A percentile compares a stretch with the other conserved stretches of the same genome.
Conservation (phyloP, 92 coral and sea anemone genomes). For the Actinostola sp. region DNA sequence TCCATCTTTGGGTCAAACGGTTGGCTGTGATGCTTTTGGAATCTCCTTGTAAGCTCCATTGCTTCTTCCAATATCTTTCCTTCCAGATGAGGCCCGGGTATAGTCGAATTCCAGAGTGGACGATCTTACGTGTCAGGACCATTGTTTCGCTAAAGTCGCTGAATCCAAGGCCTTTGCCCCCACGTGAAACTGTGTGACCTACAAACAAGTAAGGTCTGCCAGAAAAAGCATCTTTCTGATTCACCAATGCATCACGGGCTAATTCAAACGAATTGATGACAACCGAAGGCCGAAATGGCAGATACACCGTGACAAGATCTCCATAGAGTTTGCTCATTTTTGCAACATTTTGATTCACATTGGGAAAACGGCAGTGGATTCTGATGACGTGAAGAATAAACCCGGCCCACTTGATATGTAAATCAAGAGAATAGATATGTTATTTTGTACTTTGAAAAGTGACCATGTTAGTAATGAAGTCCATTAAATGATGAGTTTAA, state of each 20-base stretch:
- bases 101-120: conserved; percentile 70
- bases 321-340: conserved; percentile 71
- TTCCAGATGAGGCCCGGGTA: conserved; percentile 50
- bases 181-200: conserved; percentile 54
- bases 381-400: too few species aligned
- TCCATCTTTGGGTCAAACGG: conserved; percentile 63
- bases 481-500: too few species aligned
- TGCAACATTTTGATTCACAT: too few species aligned
- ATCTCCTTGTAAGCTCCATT: conserved; percentile 48
- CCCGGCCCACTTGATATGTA: too few species aligned
- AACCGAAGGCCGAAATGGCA: conserved; percentile 62
- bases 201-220: conserved; percentile 74
- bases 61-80: conserved; percentile 63
- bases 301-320: conserved; percentile 58
- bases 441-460: too few species aligned
- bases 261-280: conserved; percentile 65
- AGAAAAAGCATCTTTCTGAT: conserved; percentile 64
- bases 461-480: too few species aligned
- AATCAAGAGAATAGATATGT: too few species aligned
- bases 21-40: conserved; percentile 34
- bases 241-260: conserved; percentile 80
- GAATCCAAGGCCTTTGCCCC: conserved; percentile 64
- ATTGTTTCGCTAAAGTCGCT: conserved; percentile 59
- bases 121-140: conserved; percentile 57
- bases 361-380: too few species aligned